Evolutionary conservation across 2,888 invertebrate species (phyloP).

Genomic region (Chymomyza caudatula): DNA sequence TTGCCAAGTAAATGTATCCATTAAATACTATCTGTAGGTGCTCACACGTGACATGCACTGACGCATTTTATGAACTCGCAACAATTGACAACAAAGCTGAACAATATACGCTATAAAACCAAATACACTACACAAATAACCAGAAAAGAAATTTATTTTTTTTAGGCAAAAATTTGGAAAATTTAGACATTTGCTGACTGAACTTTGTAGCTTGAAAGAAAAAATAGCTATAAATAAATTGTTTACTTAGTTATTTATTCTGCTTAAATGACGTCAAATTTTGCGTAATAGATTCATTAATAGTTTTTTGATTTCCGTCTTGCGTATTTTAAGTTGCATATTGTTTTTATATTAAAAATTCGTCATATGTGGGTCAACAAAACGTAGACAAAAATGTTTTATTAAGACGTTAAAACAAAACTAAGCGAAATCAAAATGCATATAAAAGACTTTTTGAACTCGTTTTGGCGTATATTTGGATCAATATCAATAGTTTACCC

Average conservation of each 20-base stretch:
- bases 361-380: slow-evolving; percentile 43
- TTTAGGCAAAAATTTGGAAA: not conserved
- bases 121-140: not conserved
- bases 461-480: not conserved
- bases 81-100: slow-evolving; percentile 30
- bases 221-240: not conserved
- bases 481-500: too few relatives aligned
- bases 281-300: not conserved
- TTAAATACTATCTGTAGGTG: not conserved
- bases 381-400: slow-evolving; percentile 1
- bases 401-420: not conserved
- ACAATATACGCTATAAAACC: not conserved
- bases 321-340: slow-evolving; percentile 1
- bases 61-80: slow-evolving; percentile 23
- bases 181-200: not conserved
- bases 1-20: not conserved
- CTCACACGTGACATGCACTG: slow-evolving; percentile 44
- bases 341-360: slow-evolving; percentile 2
- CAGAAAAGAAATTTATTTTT: not conserved
- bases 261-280: not conserved
- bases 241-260: not conserved
- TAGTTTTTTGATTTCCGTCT: not conserved
- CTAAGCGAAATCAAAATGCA: not conserved
- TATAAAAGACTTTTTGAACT: not conserved
- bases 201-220: not conserved